A percentile compares a stretch with the other conserved stretches of the same genome.
phyloP scores from a whole-genome alignment of 2,888 invertebrate species.

The Epirrhoe alternata region DNA sequence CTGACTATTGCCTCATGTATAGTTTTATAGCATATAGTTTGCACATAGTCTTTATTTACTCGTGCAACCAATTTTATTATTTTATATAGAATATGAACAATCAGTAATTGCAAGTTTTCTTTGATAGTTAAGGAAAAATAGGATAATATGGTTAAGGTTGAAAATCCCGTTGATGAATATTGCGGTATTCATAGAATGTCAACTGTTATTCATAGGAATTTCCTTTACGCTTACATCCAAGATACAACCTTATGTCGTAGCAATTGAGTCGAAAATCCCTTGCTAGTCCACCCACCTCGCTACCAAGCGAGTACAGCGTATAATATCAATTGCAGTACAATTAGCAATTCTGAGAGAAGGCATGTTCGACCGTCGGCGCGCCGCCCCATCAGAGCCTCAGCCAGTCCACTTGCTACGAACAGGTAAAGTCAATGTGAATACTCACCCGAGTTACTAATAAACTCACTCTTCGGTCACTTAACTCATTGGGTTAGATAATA shows the following conservation, averaged over 20 bases:
- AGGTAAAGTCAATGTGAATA: slow-evolving; percentile 20
- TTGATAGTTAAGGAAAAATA: too few species aligned
- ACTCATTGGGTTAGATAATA: neutral
- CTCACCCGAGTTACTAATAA: slow-evolving; percentile 5
- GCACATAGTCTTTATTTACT: too few species aligned
- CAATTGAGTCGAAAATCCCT: neutral
- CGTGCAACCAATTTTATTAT: too few species aligned
- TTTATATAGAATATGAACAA: too few species aligned
- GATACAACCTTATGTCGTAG: neutral
- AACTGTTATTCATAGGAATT: too few species aligned
- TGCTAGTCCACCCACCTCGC: slow-evolving; percentile 23
- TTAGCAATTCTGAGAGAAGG: slow-evolving; percentile 45
- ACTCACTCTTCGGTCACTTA: neutral
- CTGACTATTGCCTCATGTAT: too few species aligned
- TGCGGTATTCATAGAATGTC: too few species aligned
- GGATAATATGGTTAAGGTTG: too few species aligned
- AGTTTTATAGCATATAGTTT: too few species aligned
- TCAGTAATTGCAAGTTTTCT: too few species aligned
- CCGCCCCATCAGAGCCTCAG: slow-evolving; percentile 61
- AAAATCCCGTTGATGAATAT: too few species aligned
- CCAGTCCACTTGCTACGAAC: slow-evolving; percentile 59
- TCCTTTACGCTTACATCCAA: neutral
- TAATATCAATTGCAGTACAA: slow-evolving; percentile 58
- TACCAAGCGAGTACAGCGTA: slow-evolving; percentile 23
- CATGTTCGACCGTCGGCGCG: slow-evolving; percentile 55